phyloP scores from a whole-genome alignment of 2,113 vertebrate genomes.

The Bos javanicus region DNA sequence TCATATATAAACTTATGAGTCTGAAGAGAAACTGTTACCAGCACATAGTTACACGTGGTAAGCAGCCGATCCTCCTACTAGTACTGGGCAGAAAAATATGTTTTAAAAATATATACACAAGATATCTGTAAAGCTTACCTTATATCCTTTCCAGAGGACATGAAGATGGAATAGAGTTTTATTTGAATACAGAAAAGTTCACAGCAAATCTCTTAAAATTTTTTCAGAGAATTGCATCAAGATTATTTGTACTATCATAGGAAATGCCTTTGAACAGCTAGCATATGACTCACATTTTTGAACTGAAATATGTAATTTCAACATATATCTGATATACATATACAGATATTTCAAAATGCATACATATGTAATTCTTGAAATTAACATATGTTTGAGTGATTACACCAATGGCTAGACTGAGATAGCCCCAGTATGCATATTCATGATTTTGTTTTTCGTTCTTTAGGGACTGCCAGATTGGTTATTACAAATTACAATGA shows the following conservation, averaged over 20 bases:
- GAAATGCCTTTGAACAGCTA: background rate
- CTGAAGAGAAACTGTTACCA: background rate
- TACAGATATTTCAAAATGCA: background rate
- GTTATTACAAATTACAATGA: background rate
- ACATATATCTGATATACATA: background rate
- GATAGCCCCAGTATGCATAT: background rate
- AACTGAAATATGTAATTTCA: background rate
- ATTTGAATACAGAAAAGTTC: background rate
- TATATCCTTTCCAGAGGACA: background rate
- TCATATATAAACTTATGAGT: background rate
- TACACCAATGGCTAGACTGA: background rate
- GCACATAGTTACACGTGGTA: background rate
- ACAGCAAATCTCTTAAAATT: background rate
- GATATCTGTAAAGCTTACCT: background rate
- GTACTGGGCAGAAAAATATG: background rate
- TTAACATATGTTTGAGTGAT: background rate
- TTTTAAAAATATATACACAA: background rate
- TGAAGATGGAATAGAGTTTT: background rate
- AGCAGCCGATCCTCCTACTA: background rate
- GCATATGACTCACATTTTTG: background rate
- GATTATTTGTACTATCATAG: background rate
- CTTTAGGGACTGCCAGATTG: background rate
- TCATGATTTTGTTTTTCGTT: background rate
- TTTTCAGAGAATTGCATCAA: background rate
- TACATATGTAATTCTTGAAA: background rate